Conservation (phyloP, 2,888 invertebrate genomes). For the Tenodera sinensis region DNA sequence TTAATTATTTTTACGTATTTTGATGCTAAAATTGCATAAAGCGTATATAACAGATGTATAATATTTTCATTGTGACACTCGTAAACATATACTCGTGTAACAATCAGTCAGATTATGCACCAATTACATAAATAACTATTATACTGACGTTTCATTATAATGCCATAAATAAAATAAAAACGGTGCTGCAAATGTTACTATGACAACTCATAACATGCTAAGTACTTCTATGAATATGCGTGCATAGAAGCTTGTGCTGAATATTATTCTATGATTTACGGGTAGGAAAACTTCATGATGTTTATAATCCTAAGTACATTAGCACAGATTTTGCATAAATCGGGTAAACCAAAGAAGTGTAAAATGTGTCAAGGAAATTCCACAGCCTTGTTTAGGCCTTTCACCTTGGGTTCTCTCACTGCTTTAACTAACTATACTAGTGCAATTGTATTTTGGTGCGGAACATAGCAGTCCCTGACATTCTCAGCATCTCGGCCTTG, state of each 20-base stretch:
- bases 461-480: neutral
- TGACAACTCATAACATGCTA: too few species aligned
- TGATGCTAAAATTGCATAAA: too few species aligned
- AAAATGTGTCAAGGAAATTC: neutral
- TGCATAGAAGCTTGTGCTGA: neutral
- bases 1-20: too few species aligned
- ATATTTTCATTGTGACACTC: too few species aligned
- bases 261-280: neutral
- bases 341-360: neutral
- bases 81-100: too few species aligned
- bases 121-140: too few species aligned
- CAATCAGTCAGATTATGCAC: too few species aligned
- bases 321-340: neutral
- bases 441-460: neutral
- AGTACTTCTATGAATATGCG: too few species aligned
- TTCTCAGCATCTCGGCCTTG: neutral
- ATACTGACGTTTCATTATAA: too few species aligned
- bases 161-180: too few species aligned
- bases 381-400: neutral
- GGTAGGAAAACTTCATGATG: neutral
- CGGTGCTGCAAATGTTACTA: too few species aligned
- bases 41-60: too few species aligned
- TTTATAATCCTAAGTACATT: neutral
- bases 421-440: neutral
- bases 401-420: neutral